Percentiles rank a stretch among this genome's conserved stretches.
Conservation (phyloP, 2,888 invertebrate genomes). For the Epinotia bilunana region DNA sequence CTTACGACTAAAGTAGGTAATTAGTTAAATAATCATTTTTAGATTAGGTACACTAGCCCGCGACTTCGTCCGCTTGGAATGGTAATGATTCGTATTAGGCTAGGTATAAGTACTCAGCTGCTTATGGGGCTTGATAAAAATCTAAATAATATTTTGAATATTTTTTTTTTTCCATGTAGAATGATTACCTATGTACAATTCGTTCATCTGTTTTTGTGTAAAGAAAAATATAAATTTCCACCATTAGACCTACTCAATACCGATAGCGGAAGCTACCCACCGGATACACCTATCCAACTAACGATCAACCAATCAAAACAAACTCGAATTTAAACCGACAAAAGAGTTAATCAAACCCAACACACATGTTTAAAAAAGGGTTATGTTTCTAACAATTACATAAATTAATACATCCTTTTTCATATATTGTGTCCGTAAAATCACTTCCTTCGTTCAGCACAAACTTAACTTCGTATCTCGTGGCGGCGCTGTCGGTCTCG, state of each 20-base stretch:
- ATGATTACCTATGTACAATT: not conserved
- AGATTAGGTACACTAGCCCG: no score
- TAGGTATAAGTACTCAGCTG: no score
- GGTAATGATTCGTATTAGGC: no score
- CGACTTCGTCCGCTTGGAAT: not conserved
- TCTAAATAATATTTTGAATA: no score
- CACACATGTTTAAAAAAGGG: constrained; percentile 79
- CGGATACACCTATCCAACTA: constrained; percentile 68
- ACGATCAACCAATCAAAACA: constrained; percentile 75
- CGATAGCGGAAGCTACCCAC: constrained; percentile 53
- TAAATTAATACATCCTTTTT: constrained; percentile 82
- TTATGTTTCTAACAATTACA: constrained; percentile 72
- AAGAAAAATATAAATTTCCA: not conserved
- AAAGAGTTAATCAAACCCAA: constrained; percentile 71
- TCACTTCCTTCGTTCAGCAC: constrained; percentile 77
- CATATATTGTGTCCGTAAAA: constrained; percentile 76
- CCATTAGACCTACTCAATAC: not conserved
- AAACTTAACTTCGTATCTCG: not conserved
- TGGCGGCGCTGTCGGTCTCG: not conserved
- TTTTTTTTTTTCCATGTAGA: no score
- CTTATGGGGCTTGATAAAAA: no score
- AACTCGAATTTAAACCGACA: constrained; percentile 78
- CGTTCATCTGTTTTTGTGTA: not conserved
- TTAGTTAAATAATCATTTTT: no score
- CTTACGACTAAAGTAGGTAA: no score